phyloP scores from a whole-genome alignment of 2,797 vertebrate genomes.

The Ibycter americanus region DNA sequence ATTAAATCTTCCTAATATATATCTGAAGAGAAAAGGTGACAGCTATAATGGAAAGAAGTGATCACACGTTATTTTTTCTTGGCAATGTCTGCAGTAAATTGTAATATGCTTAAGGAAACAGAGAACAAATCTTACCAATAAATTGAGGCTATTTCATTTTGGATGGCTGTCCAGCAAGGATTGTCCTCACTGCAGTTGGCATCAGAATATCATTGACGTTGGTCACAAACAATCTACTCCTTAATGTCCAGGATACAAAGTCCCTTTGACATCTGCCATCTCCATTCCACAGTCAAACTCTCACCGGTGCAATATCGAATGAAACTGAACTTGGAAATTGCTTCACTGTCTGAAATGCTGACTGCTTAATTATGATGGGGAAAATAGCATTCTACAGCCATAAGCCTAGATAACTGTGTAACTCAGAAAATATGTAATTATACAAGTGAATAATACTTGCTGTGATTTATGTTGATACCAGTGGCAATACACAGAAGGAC shows the following conservation, averaged over 20 bases:
- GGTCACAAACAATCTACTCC: background rate
- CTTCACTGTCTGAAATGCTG: background rate
- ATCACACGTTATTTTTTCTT: background rate
- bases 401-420: background rate
- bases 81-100: background rate
- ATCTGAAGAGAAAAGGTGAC: background rate
- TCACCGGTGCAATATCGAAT: background rate
- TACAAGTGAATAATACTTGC: background rate
- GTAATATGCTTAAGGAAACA: background rate
- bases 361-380: background rate
- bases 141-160: background rate
- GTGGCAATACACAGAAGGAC: background rate
- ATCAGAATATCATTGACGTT: background rate
- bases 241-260: conserved; percentile 6
- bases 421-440: background rate
- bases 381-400: background rate
- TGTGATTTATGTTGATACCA: background rate
- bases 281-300: background rate
- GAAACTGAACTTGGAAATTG: conserved; percentile 30
- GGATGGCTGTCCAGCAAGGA: background rate
- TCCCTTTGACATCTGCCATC: conserved; percentile 25
- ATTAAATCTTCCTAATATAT: background rate
- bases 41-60: background rate
- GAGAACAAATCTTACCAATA: background rate
- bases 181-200: background rate